phyloP scores from a whole-genome alignment of 2,888 invertebrate genomes.

The Stenotaenia linearis region DNA sequence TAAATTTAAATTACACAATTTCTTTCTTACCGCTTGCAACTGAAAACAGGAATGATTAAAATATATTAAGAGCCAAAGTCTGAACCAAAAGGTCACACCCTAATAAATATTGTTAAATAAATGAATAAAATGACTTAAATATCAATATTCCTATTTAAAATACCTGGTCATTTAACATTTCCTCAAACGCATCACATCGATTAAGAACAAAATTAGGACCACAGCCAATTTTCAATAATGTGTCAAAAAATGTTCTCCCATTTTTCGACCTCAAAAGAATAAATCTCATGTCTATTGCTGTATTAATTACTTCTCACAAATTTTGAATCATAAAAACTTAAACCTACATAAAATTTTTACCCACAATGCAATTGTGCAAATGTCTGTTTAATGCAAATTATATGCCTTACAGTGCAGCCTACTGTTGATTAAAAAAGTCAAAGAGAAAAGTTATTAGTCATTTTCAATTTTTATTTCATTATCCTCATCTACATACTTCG shows the following conservation, averaged over 20 bases:
- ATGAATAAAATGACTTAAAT: not conserved
- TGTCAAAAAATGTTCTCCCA: not conserved
- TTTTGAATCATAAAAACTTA: not conserved
- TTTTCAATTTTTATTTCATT: no score
- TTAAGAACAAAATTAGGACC: not conserved
- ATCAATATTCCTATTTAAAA: not conserved
- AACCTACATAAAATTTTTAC: not conserved
- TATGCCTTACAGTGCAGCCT: not conserved
- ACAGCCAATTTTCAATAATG: not conserved
- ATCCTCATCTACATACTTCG: no score
- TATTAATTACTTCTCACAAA: not conserved
- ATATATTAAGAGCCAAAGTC: not conserved
- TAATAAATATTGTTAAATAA: not conserved
- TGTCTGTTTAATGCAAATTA: not conserved
- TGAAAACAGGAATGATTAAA: constrained; percentile 2
- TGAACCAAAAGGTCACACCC: not conserved
- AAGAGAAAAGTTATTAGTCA: no score
- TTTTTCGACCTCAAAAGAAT: not conserved
- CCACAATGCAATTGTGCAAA: not conserved
- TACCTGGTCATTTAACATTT: not conserved
- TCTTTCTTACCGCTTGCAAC: not conserved
- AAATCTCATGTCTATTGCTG: not conserved
- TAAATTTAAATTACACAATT: no score
- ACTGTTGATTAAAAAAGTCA: no score
- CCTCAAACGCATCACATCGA: not conserved